Evolutionary conservation across 2,888 invertebrate species (phyloP).

Genomic region (Bombylius major): DNA sequence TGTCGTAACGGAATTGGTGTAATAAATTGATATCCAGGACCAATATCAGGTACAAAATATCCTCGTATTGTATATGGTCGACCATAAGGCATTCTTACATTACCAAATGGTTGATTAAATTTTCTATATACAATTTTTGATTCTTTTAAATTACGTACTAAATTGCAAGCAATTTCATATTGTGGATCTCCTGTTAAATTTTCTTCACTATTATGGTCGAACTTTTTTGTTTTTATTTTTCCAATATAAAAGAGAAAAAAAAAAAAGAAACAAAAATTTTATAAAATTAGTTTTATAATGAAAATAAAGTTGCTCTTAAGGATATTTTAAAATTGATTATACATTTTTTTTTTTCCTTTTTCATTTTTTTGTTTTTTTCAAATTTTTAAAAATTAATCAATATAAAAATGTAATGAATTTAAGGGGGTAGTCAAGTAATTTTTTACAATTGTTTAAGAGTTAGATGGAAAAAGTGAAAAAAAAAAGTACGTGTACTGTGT

Average conservation of each 20-base stretch:
- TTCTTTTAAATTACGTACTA: conserved; percentile 17
- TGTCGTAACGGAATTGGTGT: conserved; percentile 22
- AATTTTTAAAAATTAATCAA: too few relatives aligned
- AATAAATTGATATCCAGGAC: conserved; percentile 22
- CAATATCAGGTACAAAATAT: conserved; percentile 21
- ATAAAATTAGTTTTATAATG: too few relatives aligned
- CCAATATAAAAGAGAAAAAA: background rate
- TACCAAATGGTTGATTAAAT: conserved; percentile 17
- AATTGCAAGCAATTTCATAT: conserved; percentile 12
- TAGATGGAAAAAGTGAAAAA: too few relatives aligned
- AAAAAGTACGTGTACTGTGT: too few relatives aligned
- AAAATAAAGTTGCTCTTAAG: too few relatives aligned
- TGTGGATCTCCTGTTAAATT: conserved; percentile 6
- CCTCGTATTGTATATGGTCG: conserved; percentile 23
- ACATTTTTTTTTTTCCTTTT: too few relatives aligned
- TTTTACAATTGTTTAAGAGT: too few relatives aligned
- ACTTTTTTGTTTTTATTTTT: conserved; percentile 5
- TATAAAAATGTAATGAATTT: too few relatives aligned
- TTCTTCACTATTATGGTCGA: conserved; percentile 15
- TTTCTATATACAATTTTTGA: conserved; percentile 22
- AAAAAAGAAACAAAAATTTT: background rate
- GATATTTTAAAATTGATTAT: too few relatives aligned
- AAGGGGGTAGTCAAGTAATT: too few relatives aligned
- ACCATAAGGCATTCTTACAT: conserved; percentile 15
- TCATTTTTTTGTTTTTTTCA: too few relatives aligned